Evolutionary conservation across 2,797 vertebrate species (phyloP).

Genomic region (Coilia nasus): DNA sequence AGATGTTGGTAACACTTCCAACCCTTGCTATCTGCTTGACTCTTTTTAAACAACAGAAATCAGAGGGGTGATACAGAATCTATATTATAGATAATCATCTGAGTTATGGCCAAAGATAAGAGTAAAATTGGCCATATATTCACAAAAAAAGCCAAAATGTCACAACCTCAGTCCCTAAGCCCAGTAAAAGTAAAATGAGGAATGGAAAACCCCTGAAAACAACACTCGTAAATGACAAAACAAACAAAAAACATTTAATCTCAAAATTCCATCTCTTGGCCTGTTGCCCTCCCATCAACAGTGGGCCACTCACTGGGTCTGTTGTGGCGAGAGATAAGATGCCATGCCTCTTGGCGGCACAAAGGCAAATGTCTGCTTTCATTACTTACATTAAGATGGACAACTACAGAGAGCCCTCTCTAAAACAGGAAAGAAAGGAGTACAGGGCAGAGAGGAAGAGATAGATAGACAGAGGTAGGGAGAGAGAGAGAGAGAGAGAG

Average conservation of each 20-base stretch:
- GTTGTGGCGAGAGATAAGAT: slow-evolving; percentile 19
- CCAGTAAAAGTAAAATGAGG: not conserved
- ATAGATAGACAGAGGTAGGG: not conserved
- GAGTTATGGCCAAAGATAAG: not conserved
- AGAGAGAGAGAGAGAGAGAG: not conserved
- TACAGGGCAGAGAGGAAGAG: slow-evolving; percentile 15
- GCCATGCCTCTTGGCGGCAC: slow-evolving; percentile 39
- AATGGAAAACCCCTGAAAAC: not conserved
- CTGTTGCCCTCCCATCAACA: not conserved
- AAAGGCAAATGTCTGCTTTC: slow-evolving; percentile 44
- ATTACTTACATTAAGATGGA: slow-evolving; percentile 51
- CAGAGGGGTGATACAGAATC: too few relatives aligned
- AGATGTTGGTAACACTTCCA: not conserved
- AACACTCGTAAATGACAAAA: not conserved
- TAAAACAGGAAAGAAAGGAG: not conserved
- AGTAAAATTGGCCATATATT: not conserved
- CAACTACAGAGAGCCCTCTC: slow-evolving; percentile 41
- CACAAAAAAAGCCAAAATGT: not conserved
- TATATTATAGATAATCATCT: not conserved
- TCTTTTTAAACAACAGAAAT: not conserved
- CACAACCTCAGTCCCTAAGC: not conserved
- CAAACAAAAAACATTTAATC: not conserved
- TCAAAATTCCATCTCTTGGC: not conserved
- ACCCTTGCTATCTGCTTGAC: not conserved
- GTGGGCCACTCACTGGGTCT: too few relatives aligned